Conservation (phyloP, 2,113 vertebrate genomes). For the Puntigrus tetrazona region DNA sequence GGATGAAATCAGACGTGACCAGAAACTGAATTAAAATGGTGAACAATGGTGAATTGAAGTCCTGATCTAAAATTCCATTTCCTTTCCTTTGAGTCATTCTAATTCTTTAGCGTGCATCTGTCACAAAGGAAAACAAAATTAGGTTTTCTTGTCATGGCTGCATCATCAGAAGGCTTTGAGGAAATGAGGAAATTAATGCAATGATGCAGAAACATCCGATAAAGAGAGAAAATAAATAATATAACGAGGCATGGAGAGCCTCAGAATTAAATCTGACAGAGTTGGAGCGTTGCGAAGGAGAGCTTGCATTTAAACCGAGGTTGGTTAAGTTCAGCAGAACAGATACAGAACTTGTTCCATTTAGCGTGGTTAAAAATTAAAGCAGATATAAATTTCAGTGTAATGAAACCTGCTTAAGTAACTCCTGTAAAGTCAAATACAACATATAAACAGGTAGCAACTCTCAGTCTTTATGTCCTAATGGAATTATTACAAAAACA, state of each 20-base stretch:
- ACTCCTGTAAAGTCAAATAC: neutral
- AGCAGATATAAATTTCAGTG: neutral
- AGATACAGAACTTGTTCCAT: neutral
- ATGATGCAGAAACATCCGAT: neutral
- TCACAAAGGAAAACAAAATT: neutral
- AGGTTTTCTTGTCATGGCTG: neutral
- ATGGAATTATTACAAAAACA: no score
- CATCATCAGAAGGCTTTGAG: neutral
- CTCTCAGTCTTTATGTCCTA: neutral
- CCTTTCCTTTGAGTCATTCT: neutral
- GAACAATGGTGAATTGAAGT: no score
- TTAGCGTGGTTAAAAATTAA: neutral
- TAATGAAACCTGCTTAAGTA: constrained; percentile 1
- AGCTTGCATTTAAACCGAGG: neutral
- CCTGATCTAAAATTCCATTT: neutral
- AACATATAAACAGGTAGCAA: neutral
- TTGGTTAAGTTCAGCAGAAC: neutral
- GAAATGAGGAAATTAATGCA: constrained; percentile 2
- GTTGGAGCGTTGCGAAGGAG: neutral
- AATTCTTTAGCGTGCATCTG: constrained; percentile 36
- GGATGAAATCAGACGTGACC: neutral
- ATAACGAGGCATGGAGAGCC: neutral
- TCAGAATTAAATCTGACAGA: neutral
- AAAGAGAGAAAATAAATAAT: neutral
- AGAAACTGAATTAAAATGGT: neutral